Base-by-base conservation (phyloP, 2,888 invertebrate genomes). In the Sarcophaga rosellei region DNA sequence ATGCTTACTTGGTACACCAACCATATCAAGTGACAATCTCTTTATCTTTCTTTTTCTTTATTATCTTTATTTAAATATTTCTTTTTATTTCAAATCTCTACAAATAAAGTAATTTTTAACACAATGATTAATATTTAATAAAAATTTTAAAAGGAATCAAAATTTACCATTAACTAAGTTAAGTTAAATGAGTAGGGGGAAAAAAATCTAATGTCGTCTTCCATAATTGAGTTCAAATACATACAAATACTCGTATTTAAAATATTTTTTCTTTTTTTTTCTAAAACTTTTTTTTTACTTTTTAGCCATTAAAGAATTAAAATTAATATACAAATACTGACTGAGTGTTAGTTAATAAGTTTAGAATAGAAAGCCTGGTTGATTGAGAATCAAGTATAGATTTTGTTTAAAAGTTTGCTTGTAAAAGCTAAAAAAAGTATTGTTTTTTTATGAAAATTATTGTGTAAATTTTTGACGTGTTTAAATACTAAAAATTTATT, bases 91-190 rank as follows among this genome's bases (percentile, higher is more conserved):
- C n/a, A 44, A 77, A 63, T 72, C 80, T 69, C 80, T 86, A 81
- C 76, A 73, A 62, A 78, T 57, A 61, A 86, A 73, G 82, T 73
- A 53, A 73, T 15, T 63, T 77, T 75, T 44, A 83, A 84, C 77
- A 65, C 66, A 70, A 69, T 83, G 45, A 69, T 53, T 0, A 53
- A 53, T 53, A 53, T 53, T 53, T 53, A 53, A 53, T 53, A 15
- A 53, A 53, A 53, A 17, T 17, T 53, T 12, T 53, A 15, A 15
- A 53, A 53, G 12, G n/a, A 69, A 69, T 74, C 69, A 3, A 35
- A 61, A 77, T 23, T 77, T 35, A 69, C n/a, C 45, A 73, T 59
- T 74, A 79, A 84, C 62, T n/a, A 69, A 78, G 66, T 68, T 25
- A 53, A 74, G 57, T 73, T 78, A 53, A 69, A 73, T 53, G 63